Evolutionary conservation across 2,797 vertebrate species (phyloP).

Genomic region (Echiichthys vipera): DNA sequence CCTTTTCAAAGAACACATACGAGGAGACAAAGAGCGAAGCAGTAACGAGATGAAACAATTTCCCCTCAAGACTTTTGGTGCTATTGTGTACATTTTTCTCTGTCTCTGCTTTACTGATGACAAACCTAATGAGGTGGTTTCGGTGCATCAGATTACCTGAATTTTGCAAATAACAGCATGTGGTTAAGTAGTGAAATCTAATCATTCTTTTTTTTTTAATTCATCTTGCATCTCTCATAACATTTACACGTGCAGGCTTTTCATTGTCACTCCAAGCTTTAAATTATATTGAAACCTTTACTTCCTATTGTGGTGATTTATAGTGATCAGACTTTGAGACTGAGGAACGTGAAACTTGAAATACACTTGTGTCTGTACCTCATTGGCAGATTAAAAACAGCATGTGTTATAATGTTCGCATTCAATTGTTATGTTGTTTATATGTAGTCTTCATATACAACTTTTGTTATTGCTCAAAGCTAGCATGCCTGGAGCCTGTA

Average conservation of each 20-base stretch:
- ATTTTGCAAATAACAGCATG: neutral
- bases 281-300: neutral
- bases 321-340: neutral
- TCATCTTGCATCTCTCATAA: neutral
- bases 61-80: neutral
- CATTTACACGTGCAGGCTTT: neutral
- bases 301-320: neutral
- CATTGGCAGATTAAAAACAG: neutral
- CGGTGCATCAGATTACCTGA: neutral
- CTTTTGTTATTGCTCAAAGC: neutral
- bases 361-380: neutral
- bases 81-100: neutral
- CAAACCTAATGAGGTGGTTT: neutral
- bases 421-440: neutral
- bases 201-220: neutral
- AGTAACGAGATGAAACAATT: neutral
- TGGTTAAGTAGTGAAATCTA: neutral
- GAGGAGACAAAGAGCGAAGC: constrained; percentile 4
- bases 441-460: neutral
- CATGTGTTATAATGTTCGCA: neutral
- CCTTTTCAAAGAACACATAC: constrained; percentile 1
- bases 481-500: neutral
- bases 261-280: neutral
- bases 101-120: neutral
- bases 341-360: neutral